Percentiles rank a stretch among this genome's conserved stretches.
These are phyloP conservation scores for Cichladusa arquata DNA, from an alignment of 2,113 vertebrate genomes.

Conservation along the genomic window DNA sequence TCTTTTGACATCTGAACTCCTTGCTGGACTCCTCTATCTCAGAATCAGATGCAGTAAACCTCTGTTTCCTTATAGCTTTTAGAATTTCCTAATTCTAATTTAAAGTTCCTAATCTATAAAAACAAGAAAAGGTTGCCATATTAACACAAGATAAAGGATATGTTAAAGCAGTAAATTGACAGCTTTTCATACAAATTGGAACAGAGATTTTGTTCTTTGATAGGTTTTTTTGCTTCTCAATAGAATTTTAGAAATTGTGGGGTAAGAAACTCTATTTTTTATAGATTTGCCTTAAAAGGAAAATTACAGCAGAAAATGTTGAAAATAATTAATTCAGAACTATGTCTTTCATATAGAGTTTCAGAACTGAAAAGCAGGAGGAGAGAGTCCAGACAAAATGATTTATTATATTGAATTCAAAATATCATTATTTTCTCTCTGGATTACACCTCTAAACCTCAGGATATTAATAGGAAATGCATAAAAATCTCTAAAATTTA, in stretches of 20 bases:
- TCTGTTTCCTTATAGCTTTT: background rate
- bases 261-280: background rate
- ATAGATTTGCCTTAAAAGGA: background rate
- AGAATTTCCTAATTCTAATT: background rate
- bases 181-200: background rate
- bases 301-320: background rate
- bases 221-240: background rate
- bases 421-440: background rate
- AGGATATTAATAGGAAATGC: background rate
- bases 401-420: background rate
- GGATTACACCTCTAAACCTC: background rate
- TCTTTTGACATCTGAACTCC: background rate
- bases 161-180: background rate
- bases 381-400: background rate
- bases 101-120: background rate
- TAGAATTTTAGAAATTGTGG: background rate
- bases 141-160: background rate
- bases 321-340: background rate
- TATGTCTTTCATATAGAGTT: background rate
- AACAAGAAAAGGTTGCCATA: background rate
- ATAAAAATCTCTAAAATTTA: background rate
- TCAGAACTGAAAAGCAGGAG: background rate
- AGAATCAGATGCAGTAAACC: background rate
- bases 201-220: background rate
- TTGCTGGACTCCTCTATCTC: background rate